Evolutionary conservation across 1,140 invertebrate genomes (phyloP).

Genomic region (Drosophila ambigua): DNA sequence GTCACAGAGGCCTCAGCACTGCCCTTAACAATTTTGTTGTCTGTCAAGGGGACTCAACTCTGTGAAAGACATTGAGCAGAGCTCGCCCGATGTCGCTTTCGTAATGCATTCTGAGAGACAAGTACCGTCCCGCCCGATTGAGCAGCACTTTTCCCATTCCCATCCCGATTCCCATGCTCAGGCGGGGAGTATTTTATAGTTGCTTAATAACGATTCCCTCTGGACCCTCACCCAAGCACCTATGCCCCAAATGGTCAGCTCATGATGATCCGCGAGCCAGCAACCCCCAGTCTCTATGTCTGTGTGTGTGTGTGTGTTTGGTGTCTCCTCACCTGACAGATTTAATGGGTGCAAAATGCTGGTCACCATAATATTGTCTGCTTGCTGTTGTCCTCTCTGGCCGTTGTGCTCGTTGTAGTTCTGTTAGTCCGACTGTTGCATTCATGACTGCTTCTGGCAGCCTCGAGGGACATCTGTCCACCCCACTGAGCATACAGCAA

Average conservation of each 20-base stretch:
- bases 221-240: background rate
- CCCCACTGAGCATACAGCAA: too few relatives aligned
- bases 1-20: too few relatives aligned
- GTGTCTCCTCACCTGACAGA: conserved; percentile 47
- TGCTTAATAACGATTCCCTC: conserved; percentile 35
- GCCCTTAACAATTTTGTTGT: too few relatives aligned
- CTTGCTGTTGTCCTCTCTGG: conserved; percentile 40
- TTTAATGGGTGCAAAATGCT: conserved; percentile 68
- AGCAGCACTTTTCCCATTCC: conserved; percentile 49
- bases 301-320: background rate
- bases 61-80: conserved; percentile 3
- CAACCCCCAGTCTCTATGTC: background rate
- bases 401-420: too few relatives aligned
- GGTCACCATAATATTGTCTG: conserved; percentile 50
- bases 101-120: conserved; percentile 19
- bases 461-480: too few relatives aligned
- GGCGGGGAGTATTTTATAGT: conserved; percentile 23
- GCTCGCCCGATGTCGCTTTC: background rate
- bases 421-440: too few relatives aligned
- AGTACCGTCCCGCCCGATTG: conserved; percentile 51
- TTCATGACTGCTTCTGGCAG: too few relatives aligned
- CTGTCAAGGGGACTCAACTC: conserved; percentile 7
- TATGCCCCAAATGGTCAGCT: background rate
- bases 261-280: conserved; percentile 30
- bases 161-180: background rate